Base-by-base conservation (phyloP, 2,888 invertebrate species). In the Diarsia dahlii region DNA sequence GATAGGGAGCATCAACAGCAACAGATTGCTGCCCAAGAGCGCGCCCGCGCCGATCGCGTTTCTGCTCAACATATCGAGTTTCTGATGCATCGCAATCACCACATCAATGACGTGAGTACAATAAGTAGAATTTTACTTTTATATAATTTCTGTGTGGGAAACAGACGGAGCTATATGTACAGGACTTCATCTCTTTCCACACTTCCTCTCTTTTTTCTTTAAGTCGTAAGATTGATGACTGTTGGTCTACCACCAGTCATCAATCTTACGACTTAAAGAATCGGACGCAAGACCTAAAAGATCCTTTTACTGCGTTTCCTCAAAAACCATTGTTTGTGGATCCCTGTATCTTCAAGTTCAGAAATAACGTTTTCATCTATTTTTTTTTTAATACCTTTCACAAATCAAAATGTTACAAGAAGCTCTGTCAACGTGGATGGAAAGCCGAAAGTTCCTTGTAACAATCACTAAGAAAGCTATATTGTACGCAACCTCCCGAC, bases 1-100 rank as follows among this genome's bases (percentile, higher is more conserved):
- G 63, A 70, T 64, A 94, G 94, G 84, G 90, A 90, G 3, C 89
- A 89, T 58, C 91, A 91, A 5, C 91, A 91, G 58, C 86, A 87
- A 12, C 89, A 89, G 23, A 69, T 90, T 0, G 88, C 86, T 1
- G 84, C 86, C 0, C 87, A 84, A 46, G 89, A 90, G 52, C 90
- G 90, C 13, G 46, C 83, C 8, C 85, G 90, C 3, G 77, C 80
- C 1, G 89, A 91, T n/a, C 80, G 91, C 8, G 62, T 76, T 2
- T 87, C 89, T 2, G 85, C 89, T 0, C 91, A 86, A n/a, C 88
- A 88, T 73, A 89, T 94, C n/a, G 90, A 90, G 39, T 68, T 74
- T 3, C 79, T 94, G n/a, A 81, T 87, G 52, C 81, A 84, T 0
- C 90, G 92, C 39, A 90, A 90, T 50, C 73, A 85, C 13, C 84